Conservation (phyloP, 2,113 vertebrate species). For the Neolamprologus ventralis region DNA sequence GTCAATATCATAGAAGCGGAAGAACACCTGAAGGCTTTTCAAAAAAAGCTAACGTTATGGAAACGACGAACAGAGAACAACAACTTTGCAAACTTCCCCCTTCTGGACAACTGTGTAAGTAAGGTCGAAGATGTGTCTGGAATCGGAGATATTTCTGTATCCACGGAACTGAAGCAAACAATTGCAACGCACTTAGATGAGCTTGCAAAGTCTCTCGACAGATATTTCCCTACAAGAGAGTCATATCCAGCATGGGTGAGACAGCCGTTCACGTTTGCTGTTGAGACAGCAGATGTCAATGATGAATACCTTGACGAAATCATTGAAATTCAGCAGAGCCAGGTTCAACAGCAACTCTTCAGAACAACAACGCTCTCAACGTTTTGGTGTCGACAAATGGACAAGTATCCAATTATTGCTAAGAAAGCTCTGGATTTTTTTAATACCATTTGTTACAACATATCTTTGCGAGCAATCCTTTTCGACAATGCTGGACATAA, state of each 20-base stretch:
- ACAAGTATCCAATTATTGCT: not conserved
- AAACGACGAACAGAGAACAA: accelerated
- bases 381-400: not conserved
- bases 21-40: not conserved
- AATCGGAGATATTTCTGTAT: no score
- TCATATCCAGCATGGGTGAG: not conserved
- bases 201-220: no score
- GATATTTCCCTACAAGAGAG: no score
- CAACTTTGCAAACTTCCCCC: accelerated
- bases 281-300: not conserved
- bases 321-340: not conserved
- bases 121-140: no score
- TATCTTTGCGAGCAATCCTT: not conserved
- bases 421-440: accelerated
- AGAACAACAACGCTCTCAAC: not conserved
- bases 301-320: not conserved
- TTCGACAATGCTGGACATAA: accelerated
- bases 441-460: not conserved
- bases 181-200: accelerated
- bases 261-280: not conserved
- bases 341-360: not conserved
- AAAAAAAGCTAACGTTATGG: not conserved
- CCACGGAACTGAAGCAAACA: no score
- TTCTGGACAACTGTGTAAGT: no score
- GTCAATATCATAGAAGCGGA: not conserved